Percentiles rank a stretch among this genome's conserved stretches.
phyloP scores from a whole-genome alignment of 2,797 vertebrate genomes.

The Crenuchus spilurus region DNA sequence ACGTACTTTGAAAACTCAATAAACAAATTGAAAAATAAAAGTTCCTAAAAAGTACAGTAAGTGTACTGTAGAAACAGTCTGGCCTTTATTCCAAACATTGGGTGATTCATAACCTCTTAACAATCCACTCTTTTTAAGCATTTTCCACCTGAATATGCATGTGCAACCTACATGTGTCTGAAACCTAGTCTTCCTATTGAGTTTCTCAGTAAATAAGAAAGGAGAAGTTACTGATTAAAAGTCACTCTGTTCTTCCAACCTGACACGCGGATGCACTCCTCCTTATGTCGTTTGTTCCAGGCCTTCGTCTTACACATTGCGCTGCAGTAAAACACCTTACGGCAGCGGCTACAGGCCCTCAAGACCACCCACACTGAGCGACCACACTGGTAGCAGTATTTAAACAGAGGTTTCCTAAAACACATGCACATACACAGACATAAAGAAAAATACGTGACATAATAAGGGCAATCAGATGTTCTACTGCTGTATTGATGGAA shows the following conservation, averaged over 20 bases:
- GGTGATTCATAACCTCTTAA: no score
- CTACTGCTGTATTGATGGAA: no score
- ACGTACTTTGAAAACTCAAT: no score
- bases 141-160: no score
- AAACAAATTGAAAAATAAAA: no score
- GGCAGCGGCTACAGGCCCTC: conserved; percentile 74
- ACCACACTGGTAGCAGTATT: conserved; percentile 84
- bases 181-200: background rate
- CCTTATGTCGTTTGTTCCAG: conserved; percentile 78
- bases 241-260: conserved; percentile 48
- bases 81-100: no score
- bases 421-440: background rate
- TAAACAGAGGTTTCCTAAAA: conserved; percentile 72
- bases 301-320: conserved; percentile 77
- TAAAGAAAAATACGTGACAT: background rate
- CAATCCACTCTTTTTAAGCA: no score
- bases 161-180: no score
- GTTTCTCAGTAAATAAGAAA: background rate
- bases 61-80: no score
- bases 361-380: conserved; percentile 78
- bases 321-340: conserved; percentile 79
- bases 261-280: conserved; percentile 69
- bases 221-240: background rate
- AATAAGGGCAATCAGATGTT: background rate
- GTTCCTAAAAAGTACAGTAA: no score